Conservation (phyloP, 2,888 invertebrate genomes). For the Eulithis testata region DNA sequence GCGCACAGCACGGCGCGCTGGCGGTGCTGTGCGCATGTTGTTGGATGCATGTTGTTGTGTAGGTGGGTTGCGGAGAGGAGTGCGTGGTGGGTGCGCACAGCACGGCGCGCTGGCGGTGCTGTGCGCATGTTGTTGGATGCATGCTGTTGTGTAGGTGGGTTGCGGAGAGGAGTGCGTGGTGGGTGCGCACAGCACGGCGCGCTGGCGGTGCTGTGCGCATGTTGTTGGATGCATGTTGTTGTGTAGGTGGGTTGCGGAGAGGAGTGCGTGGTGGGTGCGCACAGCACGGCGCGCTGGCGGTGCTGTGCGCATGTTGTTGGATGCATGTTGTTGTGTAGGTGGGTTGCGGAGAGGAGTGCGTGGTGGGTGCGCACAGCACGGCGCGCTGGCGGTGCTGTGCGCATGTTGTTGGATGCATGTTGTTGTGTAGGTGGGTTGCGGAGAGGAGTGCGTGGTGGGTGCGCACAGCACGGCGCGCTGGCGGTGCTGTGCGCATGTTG, state of each 20-base stretch:
- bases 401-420: no score
- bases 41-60: no score
- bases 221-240: no score
- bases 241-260: conserved; percentile 86
- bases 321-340: conserved; percentile 74
- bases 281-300: conserved; percentile 89
- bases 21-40: conserved; percentile 92
- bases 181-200: conserved; percentile 91
- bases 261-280: conserved; percentile 90
- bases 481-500: conserved; percentile 92
- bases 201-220: conserved; percentile 91
- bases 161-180: conserved; percentile 89
- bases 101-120: conserved; percentile 89
- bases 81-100: conserved; percentile 91
- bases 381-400: conserved; percentile 90
- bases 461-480: conserved; percentile 91
- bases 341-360: conserved; percentile 87
- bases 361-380: conserved; percentile 92
- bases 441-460: conserved; percentile 89
- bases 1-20: conserved; percentile 91
- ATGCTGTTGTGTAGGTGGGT: conserved; percentile 79
- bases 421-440: conserved; percentile 81
- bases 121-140: no score
- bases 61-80: conserved; percentile 87
- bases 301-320: no score